Percentiles rank a stretch among this genome's conserved stretches.
Conservation (phyloP, 2,113 vertebrate genomes). For the Lepus europaeus region DNA sequence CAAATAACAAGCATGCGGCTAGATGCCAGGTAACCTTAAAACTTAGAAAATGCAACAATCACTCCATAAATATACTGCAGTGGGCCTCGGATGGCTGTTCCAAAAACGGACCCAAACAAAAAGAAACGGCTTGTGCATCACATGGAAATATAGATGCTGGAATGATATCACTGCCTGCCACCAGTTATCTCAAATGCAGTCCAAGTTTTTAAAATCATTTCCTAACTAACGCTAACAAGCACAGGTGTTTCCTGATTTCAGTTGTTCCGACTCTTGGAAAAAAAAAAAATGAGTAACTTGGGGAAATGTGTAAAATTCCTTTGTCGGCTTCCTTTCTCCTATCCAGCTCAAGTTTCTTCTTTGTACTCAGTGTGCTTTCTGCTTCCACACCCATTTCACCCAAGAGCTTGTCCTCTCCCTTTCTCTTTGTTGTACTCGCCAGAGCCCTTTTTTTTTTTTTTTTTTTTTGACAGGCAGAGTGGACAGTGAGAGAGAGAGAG, state of each 20-base stretch:
- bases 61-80: background rate
- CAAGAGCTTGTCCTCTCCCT: background rate
- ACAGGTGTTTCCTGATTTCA: constrained; percentile 85
- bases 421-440: background rate
- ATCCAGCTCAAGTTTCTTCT: constrained; percentile 49
- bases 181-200: constrained; percentile 68
- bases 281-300: constrained; percentile 60
- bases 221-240: constrained; percentile 82
- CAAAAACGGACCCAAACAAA: constrained; percentile 54
- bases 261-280: constrained; percentile 67
- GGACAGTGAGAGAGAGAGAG: too few relatives aligned
- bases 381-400: background rate
- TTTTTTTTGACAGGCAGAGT: too few relatives aligned
- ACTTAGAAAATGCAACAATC: constrained; percentile 26
- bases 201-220: constrained; percentile 84
- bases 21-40: constrained; percentile 63
- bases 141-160: constrained; percentile 47
- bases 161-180: constrained; percentile 69
- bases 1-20: constrained; percentile 8
- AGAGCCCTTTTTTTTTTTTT: background rate
- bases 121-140: constrained; percentile 40
- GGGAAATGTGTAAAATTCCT: constrained; percentile 82
- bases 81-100: background rate
- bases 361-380: background rate
- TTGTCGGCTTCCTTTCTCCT: constrained; percentile 74